A percentile compares a stretch with the other conserved stretches of the same genome.
Evolutionary conservation across 2,888 invertebrate species (phyloP).

Genomic region (Buathra laborator): DNA sequence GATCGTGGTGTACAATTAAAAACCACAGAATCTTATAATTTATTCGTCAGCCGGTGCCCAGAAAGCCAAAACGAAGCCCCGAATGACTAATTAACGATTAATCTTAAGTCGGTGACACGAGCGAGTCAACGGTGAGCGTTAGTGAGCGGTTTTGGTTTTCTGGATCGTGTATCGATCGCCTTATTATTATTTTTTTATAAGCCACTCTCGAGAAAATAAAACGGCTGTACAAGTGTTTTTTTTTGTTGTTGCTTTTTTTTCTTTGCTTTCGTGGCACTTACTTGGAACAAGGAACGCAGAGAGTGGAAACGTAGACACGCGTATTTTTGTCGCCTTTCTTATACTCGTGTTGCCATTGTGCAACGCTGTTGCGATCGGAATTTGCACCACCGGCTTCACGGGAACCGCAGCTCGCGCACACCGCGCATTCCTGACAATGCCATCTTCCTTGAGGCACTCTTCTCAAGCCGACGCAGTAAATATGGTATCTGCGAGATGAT

Average conservation of each 20-base stretch:
- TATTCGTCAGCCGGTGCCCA: constrained; percentile 48
- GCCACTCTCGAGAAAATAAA: constrained; percentile 48
- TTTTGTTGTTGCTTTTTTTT: not conserved
- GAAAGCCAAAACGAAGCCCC: constrained; percentile 61
- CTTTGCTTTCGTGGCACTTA: constrained; percentile 81
- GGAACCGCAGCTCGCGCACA: constrained; percentile 87
- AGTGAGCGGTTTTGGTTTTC: constrained; percentile 54
- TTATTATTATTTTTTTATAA: constrained; percentile 22
- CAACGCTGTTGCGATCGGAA: constrained; percentile 82
- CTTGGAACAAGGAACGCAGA: constrained; percentile 91
- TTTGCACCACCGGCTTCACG: constrained; percentile 85
- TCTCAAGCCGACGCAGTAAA: constrained; percentile 94
- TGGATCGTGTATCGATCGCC: constrained; percentile 17
- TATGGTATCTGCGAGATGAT: constrained; percentile 89
- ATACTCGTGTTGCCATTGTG: constrained; percentile 86
- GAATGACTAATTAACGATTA: constrained; percentile 23
- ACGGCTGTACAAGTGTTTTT: not conserved
- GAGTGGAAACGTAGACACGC: constrained; percentile 85
- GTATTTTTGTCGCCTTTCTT: constrained; percentile 86
- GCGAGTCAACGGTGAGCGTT: constrained; percentile 38
- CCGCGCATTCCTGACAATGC: constrained; percentile 94
- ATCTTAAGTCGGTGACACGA: constrained; percentile 35
- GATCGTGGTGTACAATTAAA: constrained; percentile 49
- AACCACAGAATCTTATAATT: constrained; percentile 17
- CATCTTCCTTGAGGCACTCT: constrained; percentile 94